Base-by-base conservation (phyloP, 2,113 vertebrate species). In the Sciurus niger region DNA sequence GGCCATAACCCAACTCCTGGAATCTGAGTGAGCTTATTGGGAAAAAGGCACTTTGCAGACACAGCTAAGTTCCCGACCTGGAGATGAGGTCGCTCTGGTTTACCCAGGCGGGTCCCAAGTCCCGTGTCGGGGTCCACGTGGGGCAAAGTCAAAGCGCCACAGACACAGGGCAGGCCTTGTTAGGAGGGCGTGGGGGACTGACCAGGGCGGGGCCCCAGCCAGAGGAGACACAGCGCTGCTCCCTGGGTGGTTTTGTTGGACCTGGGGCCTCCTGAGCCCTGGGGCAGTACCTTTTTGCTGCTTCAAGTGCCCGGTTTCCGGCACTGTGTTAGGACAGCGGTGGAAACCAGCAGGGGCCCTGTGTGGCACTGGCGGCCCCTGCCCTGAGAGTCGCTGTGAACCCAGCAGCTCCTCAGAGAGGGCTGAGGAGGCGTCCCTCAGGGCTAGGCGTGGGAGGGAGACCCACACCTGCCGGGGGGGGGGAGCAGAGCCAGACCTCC, bases 181-280 rank as follows among this genome's bases (percentile, higher is more conserved):
- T 30, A 46, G 5, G 76, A 25, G 0, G 10, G 63, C 53, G 53
- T 12, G 22, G 6, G 58, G 58, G 58, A 9, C 58, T 60, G 58
- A 22, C 18, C 17, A 18, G 58, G 58, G 3, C 4, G 13, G 72
- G 4, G 5, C 9, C 55, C 70, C 30, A 30, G 20, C 20, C 32
- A 0, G 73, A 51, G 3, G 18, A 34, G 18, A 34, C 65, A 17
- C 0, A 2, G 30, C 48, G 53, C 12, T 16, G 73, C 77, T 1
- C 0, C 6, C 65, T 34, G 51, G 22, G 63, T 63, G 7, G 10
- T 0, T 70, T 37, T 22, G 22, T 37, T 22, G 22, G 8, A 60
- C 51, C 22, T 65, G 55, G 6, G 32, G 72, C n/a, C 37, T n/a
- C 17, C 2, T 6, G 48, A 46, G 22, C 32, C 1, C 3, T 0